phyloP scores from a whole-genome alignment of 2,888 invertebrate species.

The Drosophila falleni region DNA sequence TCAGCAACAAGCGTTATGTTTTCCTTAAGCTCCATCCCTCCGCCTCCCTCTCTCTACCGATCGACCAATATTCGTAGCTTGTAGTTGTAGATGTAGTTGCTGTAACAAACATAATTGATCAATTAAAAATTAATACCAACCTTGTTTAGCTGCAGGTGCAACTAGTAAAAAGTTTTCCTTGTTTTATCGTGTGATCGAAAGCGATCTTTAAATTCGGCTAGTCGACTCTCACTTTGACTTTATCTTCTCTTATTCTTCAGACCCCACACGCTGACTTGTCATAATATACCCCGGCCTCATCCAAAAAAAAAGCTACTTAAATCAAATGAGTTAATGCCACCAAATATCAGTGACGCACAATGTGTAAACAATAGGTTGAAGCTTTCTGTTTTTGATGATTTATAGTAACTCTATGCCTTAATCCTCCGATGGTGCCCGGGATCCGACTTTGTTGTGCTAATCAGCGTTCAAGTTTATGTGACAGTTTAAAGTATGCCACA shows the following conservation, averaged over 20 bases:
- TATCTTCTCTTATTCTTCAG: slow-evolving; percentile 10
- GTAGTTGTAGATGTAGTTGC: slow-evolving; percentile 30
- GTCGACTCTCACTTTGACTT: slow-evolving; percentile 40
- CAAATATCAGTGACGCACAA: slow-evolving; percentile 70
- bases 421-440: slow-evolving; percentile 48
- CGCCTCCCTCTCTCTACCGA: slow-evolving; percentile 2
- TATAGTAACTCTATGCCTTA: slow-evolving; percentile 60
- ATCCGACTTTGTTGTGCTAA: slow-evolving; percentile 80
- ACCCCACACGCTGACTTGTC: slow-evolving; percentile 66
- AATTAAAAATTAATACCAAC: slow-evolving; percentile 78
- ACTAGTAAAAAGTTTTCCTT: slow-evolving; percentile 51
- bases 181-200: slow-evolving; percentile 32
- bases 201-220: slow-evolving; percentile 11
- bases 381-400: slow-evolving; percentile 67
- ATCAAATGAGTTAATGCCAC: slow-evolving; percentile 76
- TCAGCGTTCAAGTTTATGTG: slow-evolving; percentile 82
- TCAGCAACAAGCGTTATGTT: slow-evolving; percentile 72
- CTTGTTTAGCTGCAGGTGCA: slow-evolving; percentile 68
- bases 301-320: slow-evolving; percentile 58
- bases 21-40: slow-evolving; percentile 51
- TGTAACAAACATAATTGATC: slow-evolving; percentile 71
- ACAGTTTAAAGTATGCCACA: slow-evolving; percentile 81
- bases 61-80: slow-evolving; percentile 9
- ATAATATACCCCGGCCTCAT: slow-evolving; percentile 50
- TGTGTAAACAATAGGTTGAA: slow-evolving; percentile 69